Conservation (phyloP, 2,888 invertebrate genomes). For the Quadriops clusia region DNA sequence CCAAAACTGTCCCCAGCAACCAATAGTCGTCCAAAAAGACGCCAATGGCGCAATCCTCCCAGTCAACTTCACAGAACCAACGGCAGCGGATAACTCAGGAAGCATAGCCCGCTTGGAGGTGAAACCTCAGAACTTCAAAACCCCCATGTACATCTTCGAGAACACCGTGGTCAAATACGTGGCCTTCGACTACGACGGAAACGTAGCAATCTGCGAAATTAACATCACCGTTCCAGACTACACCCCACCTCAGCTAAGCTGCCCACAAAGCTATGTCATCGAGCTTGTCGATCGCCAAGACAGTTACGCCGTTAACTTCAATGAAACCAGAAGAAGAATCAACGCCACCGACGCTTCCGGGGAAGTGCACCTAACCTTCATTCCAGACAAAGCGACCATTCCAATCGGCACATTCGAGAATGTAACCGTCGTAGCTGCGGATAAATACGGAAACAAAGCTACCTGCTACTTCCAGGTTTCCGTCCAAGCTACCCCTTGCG, state of each 20-base stretch:
- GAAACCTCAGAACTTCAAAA: constrained; percentile 81
- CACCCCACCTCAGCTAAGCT: constrained; percentile 79
- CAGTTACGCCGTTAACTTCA: constrained; percentile 82
- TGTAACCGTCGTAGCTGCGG: constrained; percentile 80
- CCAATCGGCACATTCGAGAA: constrained; percentile 82
- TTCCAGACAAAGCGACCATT: constrained; percentile 74
- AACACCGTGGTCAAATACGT: constrained; percentile 90
- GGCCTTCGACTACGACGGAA: constrained; percentile 94
- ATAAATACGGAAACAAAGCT: constrained; percentile 78
- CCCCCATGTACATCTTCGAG: constrained; percentile 77
- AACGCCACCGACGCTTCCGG: constrained; percentile 83
- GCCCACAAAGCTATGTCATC: constrained; percentile 89
- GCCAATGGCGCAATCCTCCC: constrained; percentile 80
- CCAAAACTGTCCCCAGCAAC: constrained; percentile 90
- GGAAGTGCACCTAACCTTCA: constrained; percentile 69
- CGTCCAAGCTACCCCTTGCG: constrained; percentile 87
- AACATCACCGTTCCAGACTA: constrained; percentile 92
- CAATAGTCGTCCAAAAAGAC: constrained; percentile 80
- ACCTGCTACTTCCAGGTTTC: constrained; percentile 88
- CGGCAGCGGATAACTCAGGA: constrained; percentile 90
- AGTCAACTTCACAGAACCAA: constrained; percentile 87
- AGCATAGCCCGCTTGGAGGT: constrained; percentile 87
- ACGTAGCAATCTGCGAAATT: constrained; percentile 93
- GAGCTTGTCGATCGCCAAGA: constrained; percentile 84
- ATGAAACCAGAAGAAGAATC: constrained; percentile 73